A percentile compares a stretch with the other conserved stretches of the same genome.
phyloP scores from a whole-genome alignment of 2,797 vertebrate genomes.

The Sciaenops ocellatus region DNA sequence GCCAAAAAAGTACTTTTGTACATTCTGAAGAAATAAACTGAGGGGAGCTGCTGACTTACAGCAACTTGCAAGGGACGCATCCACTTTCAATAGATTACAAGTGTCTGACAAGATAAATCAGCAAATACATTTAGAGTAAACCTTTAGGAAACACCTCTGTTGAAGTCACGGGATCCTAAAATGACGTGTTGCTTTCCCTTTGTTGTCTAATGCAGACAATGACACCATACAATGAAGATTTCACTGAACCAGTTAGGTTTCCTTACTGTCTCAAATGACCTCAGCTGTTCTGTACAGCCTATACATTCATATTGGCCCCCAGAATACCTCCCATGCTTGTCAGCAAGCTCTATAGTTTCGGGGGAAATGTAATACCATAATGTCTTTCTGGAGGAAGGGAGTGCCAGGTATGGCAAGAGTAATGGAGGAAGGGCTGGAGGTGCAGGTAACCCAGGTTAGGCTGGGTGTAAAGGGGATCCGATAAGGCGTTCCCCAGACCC shows the following conservation, averaged over 20 bases:
- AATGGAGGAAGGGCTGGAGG: slow-evolving; percentile 63
- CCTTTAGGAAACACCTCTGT: slow-evolving; percentile 23
- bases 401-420: slow-evolving; percentile 65
- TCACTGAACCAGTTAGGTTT: slow-evolving; percentile 42
- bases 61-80: slow-evolving; percentile 33
- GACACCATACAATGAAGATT: slow-evolving; percentile 33
- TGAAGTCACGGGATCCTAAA: slow-evolving; percentile 38
- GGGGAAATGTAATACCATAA: slow-evolving; percentile 81
- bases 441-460: slow-evolving; percentile 71
- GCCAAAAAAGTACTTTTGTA: slow-evolving; percentile 54
- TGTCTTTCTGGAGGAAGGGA: slow-evolving; percentile 76
- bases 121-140: slow-evolving; percentile 30
- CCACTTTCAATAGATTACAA: slow-evolving; percentile 39
- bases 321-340: slow-evolving; percentile 72
- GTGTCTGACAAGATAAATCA: slow-evolving; percentile 41
- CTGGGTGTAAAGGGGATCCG: slow-evolving; percentile 67
- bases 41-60: slow-evolving; percentile 41
- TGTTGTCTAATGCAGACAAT: slow-evolving; percentile 50
- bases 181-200: slow-evolving; percentile 30
- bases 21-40: slow-evolving; percentile 31
- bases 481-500: slow-evolving; percentile 76
- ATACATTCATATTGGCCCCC: slow-evolving; percentile 56
- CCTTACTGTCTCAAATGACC: slow-evolving; percentile 58
- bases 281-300: slow-evolving; percentile 57
- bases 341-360: slow-evolving; percentile 74